Conservation (phyloP, 2,797 vertebrate species). For the Ctenopoma kingsleyae region DNA sequence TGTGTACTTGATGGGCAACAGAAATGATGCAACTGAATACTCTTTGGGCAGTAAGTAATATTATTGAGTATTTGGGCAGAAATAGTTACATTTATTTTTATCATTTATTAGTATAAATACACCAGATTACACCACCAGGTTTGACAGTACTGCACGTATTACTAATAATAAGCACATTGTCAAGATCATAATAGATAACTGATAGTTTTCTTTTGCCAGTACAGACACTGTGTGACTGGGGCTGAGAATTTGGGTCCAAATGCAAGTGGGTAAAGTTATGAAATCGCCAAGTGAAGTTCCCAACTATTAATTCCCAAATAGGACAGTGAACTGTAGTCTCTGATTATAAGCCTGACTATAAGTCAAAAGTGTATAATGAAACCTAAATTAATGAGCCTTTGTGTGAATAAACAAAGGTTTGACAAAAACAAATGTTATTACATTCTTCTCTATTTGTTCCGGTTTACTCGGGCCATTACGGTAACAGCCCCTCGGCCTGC, state of each 20-base stretch:
- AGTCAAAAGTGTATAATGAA: no score
- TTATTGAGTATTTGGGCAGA: no score
- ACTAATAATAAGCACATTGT: no score
- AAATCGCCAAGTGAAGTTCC: neutral
- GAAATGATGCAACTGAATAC: slow-evolving; percentile 2
- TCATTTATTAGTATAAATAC: neutral
- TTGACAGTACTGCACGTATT: neutral
- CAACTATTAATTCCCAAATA: no score
- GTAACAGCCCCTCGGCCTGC: slow-evolving; percentile 6
- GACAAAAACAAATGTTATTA: neutral
- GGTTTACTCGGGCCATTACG: slow-evolving; percentile 36
- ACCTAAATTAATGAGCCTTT: no score
- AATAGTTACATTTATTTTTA: neutral
- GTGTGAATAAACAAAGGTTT: neutral
- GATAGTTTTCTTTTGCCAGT: no score
- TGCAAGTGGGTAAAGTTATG: no score
- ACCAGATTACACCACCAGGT: neutral
- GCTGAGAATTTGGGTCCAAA: neutral
- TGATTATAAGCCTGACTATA: no score
- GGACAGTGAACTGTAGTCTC: no score
- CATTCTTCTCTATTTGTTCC: neutral
- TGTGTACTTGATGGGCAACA: slow-evolving; percentile 4
- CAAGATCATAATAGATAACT: no score
- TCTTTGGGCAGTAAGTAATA: no score
- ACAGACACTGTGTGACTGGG: neutral